Conservation (phyloP, 2,113 vertebrate species). For the Antechinus flavipes region DNA sequence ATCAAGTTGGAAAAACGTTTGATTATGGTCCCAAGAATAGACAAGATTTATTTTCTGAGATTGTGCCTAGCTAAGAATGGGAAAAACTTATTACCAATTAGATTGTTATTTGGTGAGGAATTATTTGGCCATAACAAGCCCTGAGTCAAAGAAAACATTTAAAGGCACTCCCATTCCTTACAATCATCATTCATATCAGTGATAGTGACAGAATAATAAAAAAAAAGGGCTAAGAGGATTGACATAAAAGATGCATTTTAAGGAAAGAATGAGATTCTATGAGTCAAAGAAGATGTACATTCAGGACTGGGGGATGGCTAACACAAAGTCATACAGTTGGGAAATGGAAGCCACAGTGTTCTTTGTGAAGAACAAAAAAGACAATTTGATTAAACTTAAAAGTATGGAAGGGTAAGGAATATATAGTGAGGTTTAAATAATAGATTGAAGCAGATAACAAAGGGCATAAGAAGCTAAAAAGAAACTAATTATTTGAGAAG, state of each 20-base stretch:
- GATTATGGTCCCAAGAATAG: neutral
- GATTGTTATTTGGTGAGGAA: neutral
- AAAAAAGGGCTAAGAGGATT: neutral
- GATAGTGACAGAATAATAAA: neutral
- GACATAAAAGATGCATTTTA: neutral
- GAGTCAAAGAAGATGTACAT: neutral
- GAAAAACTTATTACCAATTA: neutral
- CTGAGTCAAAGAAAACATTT: neutral
- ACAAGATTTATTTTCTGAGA: neutral
- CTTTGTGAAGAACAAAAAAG: neutral
- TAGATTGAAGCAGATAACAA: neutral
- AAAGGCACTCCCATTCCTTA: neutral
- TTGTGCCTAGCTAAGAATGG: neutral
- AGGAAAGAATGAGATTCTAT: neutral
- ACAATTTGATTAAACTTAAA: neutral
- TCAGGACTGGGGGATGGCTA: neutral
- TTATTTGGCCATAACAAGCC: neutral
- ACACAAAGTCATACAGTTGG: neutral
- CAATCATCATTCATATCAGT: neutral
- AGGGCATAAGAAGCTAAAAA: neutral
- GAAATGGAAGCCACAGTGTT: neutral
- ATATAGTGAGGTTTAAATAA: neutral
- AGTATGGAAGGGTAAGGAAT: neutral
- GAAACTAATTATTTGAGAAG: neutral
- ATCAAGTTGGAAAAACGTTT: neutral